These are phyloP conservation scores for Copidosoma floridanum DNA, from an alignment of 1,140 invertebrate species.

Conservation along the genomic window DNA sequence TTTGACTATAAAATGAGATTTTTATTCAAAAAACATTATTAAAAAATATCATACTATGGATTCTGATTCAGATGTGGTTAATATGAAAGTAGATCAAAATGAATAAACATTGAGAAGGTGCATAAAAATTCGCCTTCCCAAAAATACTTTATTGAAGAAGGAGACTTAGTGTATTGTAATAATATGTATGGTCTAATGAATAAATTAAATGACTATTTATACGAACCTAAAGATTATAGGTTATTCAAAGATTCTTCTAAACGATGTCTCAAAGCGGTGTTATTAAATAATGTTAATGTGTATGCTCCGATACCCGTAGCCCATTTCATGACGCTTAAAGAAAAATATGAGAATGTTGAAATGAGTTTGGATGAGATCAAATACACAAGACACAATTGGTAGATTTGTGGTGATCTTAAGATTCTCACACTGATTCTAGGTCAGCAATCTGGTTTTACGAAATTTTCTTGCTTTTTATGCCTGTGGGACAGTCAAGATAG, in stretches of 20 bases:
- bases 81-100: too few relatives aligned
- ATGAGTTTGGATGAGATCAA: neutral
- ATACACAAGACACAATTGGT: slow-evolving; percentile 6
- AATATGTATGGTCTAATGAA: slow-evolving; percentile 1
- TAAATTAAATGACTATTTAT: neutral
- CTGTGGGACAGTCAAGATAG: neutral
- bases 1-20: too few relatives aligned
- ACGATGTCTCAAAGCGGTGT: neutral
- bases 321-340: neutral
- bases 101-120: too few relatives aligned
- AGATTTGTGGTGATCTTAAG: too few relatives aligned
- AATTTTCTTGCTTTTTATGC: too few relatives aligned
- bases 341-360: neutral
- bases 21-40: too few relatives aligned
- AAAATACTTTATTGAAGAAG: too few relatives aligned
- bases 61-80: too few relatives aligned
- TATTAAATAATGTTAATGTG: neutral
- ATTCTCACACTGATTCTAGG: too few relatives aligned
- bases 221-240: neutral
- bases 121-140: too few relatives aligned
- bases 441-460: too few relatives aligned
- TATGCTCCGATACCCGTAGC: neutral
- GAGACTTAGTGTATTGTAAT: slow-evolving; percentile 6
- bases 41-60: too few relatives aligned
- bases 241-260: slow-evolving; percentile 3